Percentiles rank a stretch among this genome's conserved stretches.
phyloP scores from a whole-genome alignment of 1,140 invertebrate species.

The Drosophila lowei region DNA sequence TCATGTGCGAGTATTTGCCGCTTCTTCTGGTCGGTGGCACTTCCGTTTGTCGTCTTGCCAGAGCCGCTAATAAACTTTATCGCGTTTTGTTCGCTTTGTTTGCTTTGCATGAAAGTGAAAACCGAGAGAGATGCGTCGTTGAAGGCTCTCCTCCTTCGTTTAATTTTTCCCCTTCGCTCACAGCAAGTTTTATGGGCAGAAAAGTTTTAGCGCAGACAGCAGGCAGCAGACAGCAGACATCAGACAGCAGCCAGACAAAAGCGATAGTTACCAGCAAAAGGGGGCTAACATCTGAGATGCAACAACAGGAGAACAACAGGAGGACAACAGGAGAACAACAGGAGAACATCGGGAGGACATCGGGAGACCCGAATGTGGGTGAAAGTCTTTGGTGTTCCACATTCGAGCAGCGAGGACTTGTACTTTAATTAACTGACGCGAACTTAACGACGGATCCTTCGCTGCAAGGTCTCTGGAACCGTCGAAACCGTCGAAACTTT shows the following conservation, averaged over 20 bases:
- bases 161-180: background rate
- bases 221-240: background rate
- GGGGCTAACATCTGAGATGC: background rate
- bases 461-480: background rate
- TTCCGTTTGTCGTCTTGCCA: slow-evolving; percentile 1
- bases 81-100: slow-evolving; percentile 4
- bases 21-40: background rate
- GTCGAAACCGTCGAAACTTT: too few species aligned
- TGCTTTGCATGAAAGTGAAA: slow-evolving; percentile 24
- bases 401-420: background rate
- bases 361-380: background rate
- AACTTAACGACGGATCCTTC: background rate
- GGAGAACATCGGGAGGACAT: too few species aligned
- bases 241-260: slow-evolving; percentile 3
- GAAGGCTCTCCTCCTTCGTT: slow-evolving; percentile 9
- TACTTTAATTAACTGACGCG: background rate
- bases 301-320: background rate
- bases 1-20: slow-evolving; percentile 1
- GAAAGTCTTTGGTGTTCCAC: background rate
- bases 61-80: slow-evolving; percentile 25
- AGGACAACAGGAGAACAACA: background rate
- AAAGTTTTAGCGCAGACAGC: slow-evolving; percentile 21
- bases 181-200: slow-evolving; percentile 1
- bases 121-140: slow-evolving; percentile 1
- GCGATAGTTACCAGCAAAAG: background rate